phyloP scores from a whole-genome alignment of 1,140 invertebrate species.

The Bradynema listronoti region DNA sequence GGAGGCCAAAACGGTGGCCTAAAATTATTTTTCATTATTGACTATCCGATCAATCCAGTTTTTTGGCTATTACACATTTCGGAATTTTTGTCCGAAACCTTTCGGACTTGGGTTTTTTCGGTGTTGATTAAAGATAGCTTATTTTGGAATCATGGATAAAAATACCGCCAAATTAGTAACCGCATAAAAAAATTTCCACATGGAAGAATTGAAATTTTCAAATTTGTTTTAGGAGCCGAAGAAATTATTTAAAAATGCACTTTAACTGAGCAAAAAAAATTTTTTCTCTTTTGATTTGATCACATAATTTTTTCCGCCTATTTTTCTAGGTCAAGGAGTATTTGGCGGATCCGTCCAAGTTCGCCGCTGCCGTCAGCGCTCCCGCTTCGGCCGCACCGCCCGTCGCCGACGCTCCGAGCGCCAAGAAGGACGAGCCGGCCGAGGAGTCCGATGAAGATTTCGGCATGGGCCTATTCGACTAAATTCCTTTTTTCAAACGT shows the following conservation, averaged over 20 bases:
- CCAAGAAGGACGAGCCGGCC: slow-evolving; percentile 59
- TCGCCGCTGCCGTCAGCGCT: slow-evolving; percentile 57
- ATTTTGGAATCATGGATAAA: no score
- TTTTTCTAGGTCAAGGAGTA: slow-evolving; percentile 60
- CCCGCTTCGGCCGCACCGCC: slow-evolving; percentile 52
- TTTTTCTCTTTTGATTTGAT: no score
- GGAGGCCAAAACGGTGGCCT: slow-evolving; percentile 75
- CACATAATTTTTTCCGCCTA: no score
- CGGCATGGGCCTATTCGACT: slow-evolving; percentile 63
- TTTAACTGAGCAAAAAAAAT: no score
- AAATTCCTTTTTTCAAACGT: slow-evolving; percentile 25
- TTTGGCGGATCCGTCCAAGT: slow-evolving; percentile 61
- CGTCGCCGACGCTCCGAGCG: slow-evolving; percentile 39
- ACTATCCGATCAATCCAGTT: background rate
- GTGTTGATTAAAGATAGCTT: no score
- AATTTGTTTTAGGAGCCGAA: no score
- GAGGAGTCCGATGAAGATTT: slow-evolving; percentile 61
- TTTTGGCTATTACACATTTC: background rate
- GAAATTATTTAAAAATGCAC: no score
- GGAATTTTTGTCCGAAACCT: background rate
- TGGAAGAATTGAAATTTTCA: no score
- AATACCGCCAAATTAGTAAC: no score
- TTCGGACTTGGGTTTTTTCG: slow-evolving; percentile 13
- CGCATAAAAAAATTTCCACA: no score
- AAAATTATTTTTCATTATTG: background rate